Evolutionary conservation across 2,113 vertebrate species (phyloP).

Genomic region (Cercopithecus mona): DNA sequence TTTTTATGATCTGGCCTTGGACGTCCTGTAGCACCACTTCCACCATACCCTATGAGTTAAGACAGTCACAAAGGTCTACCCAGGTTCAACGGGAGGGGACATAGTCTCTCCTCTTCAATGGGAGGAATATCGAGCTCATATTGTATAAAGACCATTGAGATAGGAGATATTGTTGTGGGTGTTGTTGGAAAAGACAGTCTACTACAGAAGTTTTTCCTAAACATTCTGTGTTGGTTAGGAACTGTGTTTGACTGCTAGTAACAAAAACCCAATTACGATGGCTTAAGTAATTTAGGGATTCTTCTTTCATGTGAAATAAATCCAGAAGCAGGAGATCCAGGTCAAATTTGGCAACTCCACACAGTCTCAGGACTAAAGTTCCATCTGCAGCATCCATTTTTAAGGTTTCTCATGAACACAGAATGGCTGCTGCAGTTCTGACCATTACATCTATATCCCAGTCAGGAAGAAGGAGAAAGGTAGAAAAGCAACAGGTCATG

Average conservation of each 20-base stretch:
- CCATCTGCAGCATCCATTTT: neutral
- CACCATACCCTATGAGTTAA: neutral
- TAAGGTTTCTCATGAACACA: neutral
- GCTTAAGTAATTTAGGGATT: neutral
- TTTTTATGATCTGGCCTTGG: slow-evolving; percentile 4
- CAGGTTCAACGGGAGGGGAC: neutral
- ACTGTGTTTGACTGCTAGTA: neutral
- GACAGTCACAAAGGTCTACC: neutral
- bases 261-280: neutral
- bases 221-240: neutral
- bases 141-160: neutral
- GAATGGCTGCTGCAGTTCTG: neutral
- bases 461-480: neutral
- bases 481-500: neutral
- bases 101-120: neutral
- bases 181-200: neutral
- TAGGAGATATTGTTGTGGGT: neutral
- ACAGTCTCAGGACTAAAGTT: too few relatives aligned
- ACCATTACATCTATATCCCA: neutral
- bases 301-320: neutral
- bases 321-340: neutral
- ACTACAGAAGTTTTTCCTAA: neutral
- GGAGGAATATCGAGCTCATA: neutral
- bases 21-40: neutral
- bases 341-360: neutral